Conservation (phyloP, 1,140 invertebrate species). For the Zelostemma sp. region DNA sequence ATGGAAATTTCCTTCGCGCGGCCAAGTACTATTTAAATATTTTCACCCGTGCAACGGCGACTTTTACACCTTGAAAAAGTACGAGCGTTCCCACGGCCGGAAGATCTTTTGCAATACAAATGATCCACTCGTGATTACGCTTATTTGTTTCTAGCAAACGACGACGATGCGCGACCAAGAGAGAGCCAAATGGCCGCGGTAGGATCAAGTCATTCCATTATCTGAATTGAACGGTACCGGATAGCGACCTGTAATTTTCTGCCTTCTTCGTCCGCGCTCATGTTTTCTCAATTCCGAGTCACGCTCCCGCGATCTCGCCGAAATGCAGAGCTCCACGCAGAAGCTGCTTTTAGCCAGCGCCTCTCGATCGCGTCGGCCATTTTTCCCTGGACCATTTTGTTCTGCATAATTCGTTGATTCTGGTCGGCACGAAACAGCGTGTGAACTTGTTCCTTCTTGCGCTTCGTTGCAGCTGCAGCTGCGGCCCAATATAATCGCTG, state of each 20-base stretch:
- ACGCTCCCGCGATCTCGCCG: conserved; percentile 47
- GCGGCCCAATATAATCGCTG: conserved; percentile 5
- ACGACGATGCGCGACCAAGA: neutral
- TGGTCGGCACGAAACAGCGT: conserved; percentile 14
- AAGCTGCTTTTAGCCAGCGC: neutral
- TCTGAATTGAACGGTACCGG: conserved; percentile 64
- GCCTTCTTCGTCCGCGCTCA: conserved; percentile 24
- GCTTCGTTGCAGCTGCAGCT: conserved; percentile 31
- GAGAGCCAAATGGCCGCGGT: conserved; percentile 33
- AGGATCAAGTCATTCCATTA: conserved; percentile 68
- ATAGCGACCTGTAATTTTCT: conserved; percentile 49
- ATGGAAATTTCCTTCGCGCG: conserved; percentile 4
- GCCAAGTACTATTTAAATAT: neutral
- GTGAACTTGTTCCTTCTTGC: conserved; percentile 23
- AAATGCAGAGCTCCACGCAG: conserved; percentile 3
- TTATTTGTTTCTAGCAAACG: conserved; percentile 20
- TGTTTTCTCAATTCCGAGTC: conserved; percentile 31
- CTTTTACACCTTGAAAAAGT: conserved; percentile 3
- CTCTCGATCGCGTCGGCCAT: conserved; percentile 2
- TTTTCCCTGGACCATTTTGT: conserved; percentile 41
- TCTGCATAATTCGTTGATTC: conserved; percentile 33
- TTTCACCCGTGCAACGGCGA: neutral
- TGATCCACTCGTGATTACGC: conserved; percentile 23
- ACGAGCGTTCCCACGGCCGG: conserved; percentile 30
- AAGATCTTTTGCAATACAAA: conserved; percentile 32